Percentiles rank a stretch among this genome's conserved stretches.
Conservation (phyloP, 2,888 invertebrate species). For the Caenorhabditis sp. region DNA sequence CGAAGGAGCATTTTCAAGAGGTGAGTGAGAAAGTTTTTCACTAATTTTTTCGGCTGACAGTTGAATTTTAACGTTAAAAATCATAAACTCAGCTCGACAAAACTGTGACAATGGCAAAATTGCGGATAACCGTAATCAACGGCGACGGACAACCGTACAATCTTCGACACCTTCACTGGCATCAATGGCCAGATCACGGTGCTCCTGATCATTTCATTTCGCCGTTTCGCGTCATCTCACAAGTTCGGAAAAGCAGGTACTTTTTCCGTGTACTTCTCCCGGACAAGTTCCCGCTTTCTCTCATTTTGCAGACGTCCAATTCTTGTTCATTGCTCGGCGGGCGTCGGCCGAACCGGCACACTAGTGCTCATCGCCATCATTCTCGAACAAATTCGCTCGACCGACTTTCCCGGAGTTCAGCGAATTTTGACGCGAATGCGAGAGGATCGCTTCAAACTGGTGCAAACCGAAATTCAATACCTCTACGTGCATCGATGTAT, state of each 20-base stretch:
- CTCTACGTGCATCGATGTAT: conserved; percentile 53
- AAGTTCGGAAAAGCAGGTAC: conserved; percentile 6
- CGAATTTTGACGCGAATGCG: conserved; percentile 28
- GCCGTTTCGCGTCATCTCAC: conserved; percentile 16
- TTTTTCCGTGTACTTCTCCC: no score
- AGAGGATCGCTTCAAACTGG: conserved; percentile 38
- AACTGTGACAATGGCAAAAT: conserved; percentile 10
- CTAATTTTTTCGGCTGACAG: background rate
- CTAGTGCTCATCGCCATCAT: conserved; percentile 24
- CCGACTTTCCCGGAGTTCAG: conserved; percentile 23
- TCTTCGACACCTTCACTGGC: conserved; percentile 31
- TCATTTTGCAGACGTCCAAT: conserved; percentile 12
- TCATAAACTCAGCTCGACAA: conserved; percentile 17
- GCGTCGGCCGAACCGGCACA: conserved; percentile 32
- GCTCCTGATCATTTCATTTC: conserved; percentile 23
- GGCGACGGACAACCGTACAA: conserved; percentile 2
- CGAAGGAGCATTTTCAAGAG: conserved; percentile 15
- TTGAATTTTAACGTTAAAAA: background rate
- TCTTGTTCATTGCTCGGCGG: conserved; percentile 34
- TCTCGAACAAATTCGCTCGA: conserved; percentile 7
- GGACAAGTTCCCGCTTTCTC: background rate
- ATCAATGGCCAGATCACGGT: conserved; percentile 41
- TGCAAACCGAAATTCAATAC: conserved; percentile 53
- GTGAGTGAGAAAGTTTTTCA: conserved; percentile 4
- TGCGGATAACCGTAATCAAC: conserved; percentile 11